Percentiles rank a stretch among this genome's conserved stretches.
Evolutionary conservation across 2,888 invertebrate genomes (phyloP).

Genomic region (Pandemis cinnamomeana): DNA sequence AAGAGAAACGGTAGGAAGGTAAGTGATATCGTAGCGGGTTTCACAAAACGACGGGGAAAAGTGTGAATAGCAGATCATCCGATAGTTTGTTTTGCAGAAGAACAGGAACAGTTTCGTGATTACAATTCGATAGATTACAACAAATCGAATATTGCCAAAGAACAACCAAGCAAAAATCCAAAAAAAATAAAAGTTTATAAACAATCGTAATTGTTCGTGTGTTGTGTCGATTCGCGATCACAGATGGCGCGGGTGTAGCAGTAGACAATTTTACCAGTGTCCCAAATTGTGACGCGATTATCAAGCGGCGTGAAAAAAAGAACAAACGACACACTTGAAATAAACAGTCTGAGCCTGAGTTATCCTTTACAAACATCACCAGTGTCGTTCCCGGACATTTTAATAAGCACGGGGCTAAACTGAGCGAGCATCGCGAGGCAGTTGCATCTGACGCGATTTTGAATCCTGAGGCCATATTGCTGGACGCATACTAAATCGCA

Average conservation of each 20-base stretch:
- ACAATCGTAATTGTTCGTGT: constrained; percentile 44
- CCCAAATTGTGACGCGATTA: constrained; percentile 80
- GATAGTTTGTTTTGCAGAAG: constrained; percentile 13
- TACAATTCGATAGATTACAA: constrained; percentile 25
- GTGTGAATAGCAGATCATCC: constrained; percentile 19
- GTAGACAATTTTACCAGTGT: constrained; percentile 81
- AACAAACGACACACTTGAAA: constrained; percentile 82
- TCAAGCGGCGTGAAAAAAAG: constrained; percentile 84
- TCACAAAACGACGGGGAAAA: background rate
- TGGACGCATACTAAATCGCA: too few species aligned
- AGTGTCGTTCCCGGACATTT: background rate
- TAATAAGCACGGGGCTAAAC: background rate
- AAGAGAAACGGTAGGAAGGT: constrained; percentile 15
- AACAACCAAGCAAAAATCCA: constrained; percentile 35
- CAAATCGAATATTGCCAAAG: constrained; percentile 33
- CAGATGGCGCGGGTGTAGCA: constrained; percentile 63
- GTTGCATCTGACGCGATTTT: background rate
- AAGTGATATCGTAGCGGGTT: background rate
- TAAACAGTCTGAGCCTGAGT: constrained; percentile 65
- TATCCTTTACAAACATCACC: constrained; percentile 51
- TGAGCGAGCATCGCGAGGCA: background rate
- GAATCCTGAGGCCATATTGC: too few species aligned
- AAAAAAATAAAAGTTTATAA: constrained; percentile 19
- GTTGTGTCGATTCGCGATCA: constrained; percentile 52
- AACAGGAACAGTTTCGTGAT: constrained; percentile 5